Evolutionary conservation across 2,888 invertebrate genomes (phyloP).

Genomic region (Podabrus alpinus): DNA sequence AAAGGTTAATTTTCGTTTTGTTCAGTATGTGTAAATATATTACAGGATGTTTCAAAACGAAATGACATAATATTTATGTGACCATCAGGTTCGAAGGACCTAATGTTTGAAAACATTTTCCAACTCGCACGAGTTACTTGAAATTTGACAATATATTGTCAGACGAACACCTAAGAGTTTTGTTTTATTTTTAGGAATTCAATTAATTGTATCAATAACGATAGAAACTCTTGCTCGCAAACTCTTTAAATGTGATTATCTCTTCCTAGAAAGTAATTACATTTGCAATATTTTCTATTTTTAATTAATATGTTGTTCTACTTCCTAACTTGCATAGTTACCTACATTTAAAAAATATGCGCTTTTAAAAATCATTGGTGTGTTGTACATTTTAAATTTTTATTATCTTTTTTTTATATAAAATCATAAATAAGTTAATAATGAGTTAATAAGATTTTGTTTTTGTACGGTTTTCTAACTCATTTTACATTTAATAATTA

Average conservation of each 20-base stretch:
- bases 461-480: background rate
- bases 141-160: background rate
- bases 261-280: constrained; percentile 20
- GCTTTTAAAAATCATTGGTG: constrained; percentile 2
- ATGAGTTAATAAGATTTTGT: background rate
- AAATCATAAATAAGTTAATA: background rate
- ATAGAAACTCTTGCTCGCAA: constrained; percentile 17
- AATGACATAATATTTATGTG: background rate
- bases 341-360: constrained; percentile 33
- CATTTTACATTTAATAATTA: background rate
- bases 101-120: background rate
- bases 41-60: background rate
- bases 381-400: background rate
- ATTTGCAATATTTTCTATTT: constrained; percentile 23
- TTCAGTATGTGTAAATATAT: background rate
- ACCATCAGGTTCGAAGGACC: background rate
- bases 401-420: background rate
- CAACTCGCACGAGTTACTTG: background rate
- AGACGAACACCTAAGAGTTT: background rate
- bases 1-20: background rate
- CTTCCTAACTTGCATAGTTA: constrained; percentile 19
- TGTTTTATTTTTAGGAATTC: background rate
- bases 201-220: constrained; percentile 4
- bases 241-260: constrained; percentile 16
- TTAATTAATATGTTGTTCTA: constrained; percentile 27